Base-by-base conservation (phyloP, 1,140 invertebrate species). In the Chrysoperla carnea region DNA sequence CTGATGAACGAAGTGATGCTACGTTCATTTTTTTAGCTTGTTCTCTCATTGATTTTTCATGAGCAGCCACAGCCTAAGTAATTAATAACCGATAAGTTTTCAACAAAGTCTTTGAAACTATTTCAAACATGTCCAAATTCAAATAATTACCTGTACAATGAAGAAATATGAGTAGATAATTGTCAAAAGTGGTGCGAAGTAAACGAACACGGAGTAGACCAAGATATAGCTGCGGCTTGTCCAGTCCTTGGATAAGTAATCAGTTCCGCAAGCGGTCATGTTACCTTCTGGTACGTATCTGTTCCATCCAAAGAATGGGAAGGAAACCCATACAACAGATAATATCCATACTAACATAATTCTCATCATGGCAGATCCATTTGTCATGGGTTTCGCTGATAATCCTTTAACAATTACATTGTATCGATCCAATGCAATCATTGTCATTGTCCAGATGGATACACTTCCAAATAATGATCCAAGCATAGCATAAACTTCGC, bases 1-100 rank as follows among this genome's bases (percentile, higher is more conserved):
- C 78, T 17, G 72, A 67, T 8, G 78, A 77, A 54, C 81, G 60
- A 40, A 85, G 61, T 1, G 81, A 84, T 39, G 81, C 73, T 8
- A 86, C 81, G 53, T 85, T 85, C 81, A 85, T 86, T 60, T 84
- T 85, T 60, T 84, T 84, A 3, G 81, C 82, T 61, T 85, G 81
- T 55, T 84, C 81, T 41, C 78, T 61, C 79, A 90, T 85, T 33
- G 71, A 67, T 58, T 78, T 79, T 56, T 88, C 84, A 53, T 90
- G 84, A 43, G 76, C 75, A 15, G 75, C 68, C 13, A 88, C 82
- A 39, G 84, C 78, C 65, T 76, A 50, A 42, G 12, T 47, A 37
- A 2, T 11, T 14, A 8, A 37, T 5, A 27, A 2, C 8, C 38
- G 17, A 23, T 23, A 2, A 23, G 17, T 23, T 23, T 23, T n/a